Conservation (phyloP, 2,113 vertebrate species). For the Eonycteris spelaea region DNA sequence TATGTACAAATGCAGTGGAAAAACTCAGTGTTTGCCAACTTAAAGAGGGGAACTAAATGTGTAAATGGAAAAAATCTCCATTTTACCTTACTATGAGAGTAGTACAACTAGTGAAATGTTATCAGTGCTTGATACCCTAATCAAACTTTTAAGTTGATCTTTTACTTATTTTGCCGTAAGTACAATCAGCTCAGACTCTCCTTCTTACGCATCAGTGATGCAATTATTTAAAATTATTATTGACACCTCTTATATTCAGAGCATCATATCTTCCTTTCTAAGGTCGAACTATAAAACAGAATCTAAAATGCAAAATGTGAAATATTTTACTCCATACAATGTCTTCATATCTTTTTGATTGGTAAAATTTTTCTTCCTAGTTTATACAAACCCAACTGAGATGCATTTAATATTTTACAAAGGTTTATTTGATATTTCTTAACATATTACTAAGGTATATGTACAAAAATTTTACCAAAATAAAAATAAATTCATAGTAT, state of each 20-base stretch:
- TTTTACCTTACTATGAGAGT: constrained; percentile 51
- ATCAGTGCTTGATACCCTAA: constrained; percentile 38
- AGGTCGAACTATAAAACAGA: constrained; percentile 7
- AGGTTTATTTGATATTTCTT: neutral
- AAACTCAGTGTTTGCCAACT: constrained; percentile 69
- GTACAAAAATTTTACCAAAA: neutral
- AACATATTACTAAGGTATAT: neutral
- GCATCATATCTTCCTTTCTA: neutral
- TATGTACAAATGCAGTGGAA: constrained; percentile 62
- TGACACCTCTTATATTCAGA: neutral
- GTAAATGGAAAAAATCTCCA: constrained; percentile 66
- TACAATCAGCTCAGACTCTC: neutral
- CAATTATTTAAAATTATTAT: neutral
- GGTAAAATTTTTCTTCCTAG: neutral
- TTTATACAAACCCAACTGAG: neutral
- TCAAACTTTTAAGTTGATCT: neutral
- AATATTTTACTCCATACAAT: constrained; percentile 5
- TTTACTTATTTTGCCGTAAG: neutral
- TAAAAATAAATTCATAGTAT: neutral
- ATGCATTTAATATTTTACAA: constrained; percentile 12
- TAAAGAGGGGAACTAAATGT: constrained; percentile 59
- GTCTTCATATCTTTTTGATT: neutral
- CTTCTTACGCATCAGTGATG: neutral
- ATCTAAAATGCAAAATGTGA: neutral
- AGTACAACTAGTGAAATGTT: constrained; percentile 45